Evolutionary conservation across 2,113 vertebrate species (phyloP).

Genomic region (Oryzias javanicus): DNA sequence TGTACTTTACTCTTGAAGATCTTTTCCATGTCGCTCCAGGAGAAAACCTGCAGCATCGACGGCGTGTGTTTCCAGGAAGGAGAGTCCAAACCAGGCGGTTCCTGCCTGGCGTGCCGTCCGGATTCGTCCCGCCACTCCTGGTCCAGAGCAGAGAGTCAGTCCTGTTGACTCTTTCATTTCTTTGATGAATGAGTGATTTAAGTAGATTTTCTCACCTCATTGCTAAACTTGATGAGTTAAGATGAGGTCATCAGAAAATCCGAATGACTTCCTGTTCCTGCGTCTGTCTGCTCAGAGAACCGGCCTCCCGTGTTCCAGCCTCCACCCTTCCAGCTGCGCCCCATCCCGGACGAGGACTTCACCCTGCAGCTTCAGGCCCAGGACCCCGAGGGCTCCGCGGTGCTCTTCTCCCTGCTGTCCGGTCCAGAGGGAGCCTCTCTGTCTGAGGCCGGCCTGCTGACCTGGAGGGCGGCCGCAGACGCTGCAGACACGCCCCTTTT

Average conservation of each 20-base stretch:
- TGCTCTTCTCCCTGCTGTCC: slow-evolving; percentile 80
- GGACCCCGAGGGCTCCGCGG: slow-evolving; percentile 84
- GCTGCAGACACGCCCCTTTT: slow-evolving; percentile 65
- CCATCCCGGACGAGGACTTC: slow-evolving; percentile 85
- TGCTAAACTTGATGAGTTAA: slow-evolving; percentile 25
- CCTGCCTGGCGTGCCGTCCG: slow-evolving; percentile 84
- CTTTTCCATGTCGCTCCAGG: slow-evolving; percentile 65
- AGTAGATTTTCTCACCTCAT: slow-evolving; percentile 3
- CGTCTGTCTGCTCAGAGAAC: slow-evolving; percentile 76
- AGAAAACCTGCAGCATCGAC: slow-evolving; percentile 86
- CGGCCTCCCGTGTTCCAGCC: slow-evolving; percentile 79
- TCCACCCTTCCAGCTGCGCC: slow-evolving; percentile 63
- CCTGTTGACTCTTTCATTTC: too few relatives aligned
- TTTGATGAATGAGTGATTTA: too few relatives aligned
- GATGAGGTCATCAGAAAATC: too few relatives aligned
- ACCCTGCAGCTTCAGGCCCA: slow-evolving; percentile 82
- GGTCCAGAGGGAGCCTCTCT: slow-evolving; percentile 80
- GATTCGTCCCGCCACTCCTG: slow-evolving; percentile 83
- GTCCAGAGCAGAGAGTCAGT: slow-evolving; percentile 83
- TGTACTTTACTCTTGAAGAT: too few relatives aligned
- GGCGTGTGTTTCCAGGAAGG: slow-evolving; percentile 83
- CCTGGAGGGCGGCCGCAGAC: slow-evolving; percentile 75
- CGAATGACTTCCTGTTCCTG: neutral
- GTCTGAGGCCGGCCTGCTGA: slow-evolving; percentile 83
- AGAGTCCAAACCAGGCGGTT: slow-evolving; percentile 77